Base-by-base conservation (phyloP, 2,888 invertebrate genomes). In the Drosophila nigricruria region DNA sequence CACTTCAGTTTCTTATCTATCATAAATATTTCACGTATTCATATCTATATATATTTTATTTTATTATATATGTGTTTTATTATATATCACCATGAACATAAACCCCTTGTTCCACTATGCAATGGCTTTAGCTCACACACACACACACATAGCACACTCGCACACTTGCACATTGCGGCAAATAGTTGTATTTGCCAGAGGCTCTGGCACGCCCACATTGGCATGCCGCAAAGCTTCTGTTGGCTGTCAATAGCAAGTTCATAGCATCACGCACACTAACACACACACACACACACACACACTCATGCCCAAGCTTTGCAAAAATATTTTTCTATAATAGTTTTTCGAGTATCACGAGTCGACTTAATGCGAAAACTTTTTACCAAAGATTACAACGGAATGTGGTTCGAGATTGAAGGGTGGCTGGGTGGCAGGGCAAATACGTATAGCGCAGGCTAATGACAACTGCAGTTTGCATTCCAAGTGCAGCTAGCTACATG, bases 271-370 rank as follows among this genome's bases (percentile, higher is more conserved):
- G 52, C 69, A 58, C 47, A 64, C 43, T n/a, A 43, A 34, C 32
- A 12, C 25, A 20, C 38, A 42, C 38, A 36, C 34, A 12, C 50
- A 34, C 27, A 3, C 27, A n/a, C 67, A 36, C 62, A 53, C 30
- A 27, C 38, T 49, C 56, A 30, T 58, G 53, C 52, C 38, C 54
- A 40, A 71, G 85, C 67, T 63, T 67, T 27, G 72, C 43, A 74
- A 77, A 87, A 87, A 84, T 80, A 84, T 87, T 87, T 84, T 84
- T 78, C 87, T 82, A 76, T 87, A 87, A 87, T 87, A 84, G 84
- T 81, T 82, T 82, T 87, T 82, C 82, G 80, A 84, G 84, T 81
- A 87, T 84, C 80, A 77, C 80, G 75, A 71, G 69, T 72, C 79
- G 63, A 84, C 72, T 75, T 84, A 87, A 87, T 87, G 87, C 74